Evolutionary conservation across 2,888 invertebrate genomes (phyloP).

Genomic region (Drosophila differens): DNA sequence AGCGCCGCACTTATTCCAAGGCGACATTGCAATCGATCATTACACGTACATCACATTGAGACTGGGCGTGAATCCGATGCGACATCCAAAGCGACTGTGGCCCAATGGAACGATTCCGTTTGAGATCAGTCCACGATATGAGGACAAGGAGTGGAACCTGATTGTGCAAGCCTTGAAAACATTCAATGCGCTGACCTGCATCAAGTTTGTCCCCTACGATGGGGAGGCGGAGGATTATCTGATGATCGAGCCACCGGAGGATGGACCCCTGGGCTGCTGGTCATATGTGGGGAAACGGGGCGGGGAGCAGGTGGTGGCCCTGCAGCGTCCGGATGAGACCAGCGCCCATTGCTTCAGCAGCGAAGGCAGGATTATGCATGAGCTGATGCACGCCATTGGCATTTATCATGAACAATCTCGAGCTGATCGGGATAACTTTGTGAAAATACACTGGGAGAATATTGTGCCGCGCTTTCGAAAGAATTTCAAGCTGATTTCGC

Average conservation of each 20-base stretch:
- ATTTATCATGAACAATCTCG: conserved; percentile 93
- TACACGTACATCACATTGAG: conserved; percentile 88
- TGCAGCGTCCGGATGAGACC: conserved; percentile 88
- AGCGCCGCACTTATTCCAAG: conserved; percentile 88
- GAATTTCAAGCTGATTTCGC: conserved; percentile 89
- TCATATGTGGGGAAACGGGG: conserved; percentile 91
- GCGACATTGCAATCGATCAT: conserved; percentile 89
- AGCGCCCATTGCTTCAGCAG: conserved; percentile 89
- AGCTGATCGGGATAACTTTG: conserved; percentile 88
- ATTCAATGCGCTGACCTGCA: conserved; percentile 88
- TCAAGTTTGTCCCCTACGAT: conserved; percentile 89
- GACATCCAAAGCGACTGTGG: conserved; percentile 89
- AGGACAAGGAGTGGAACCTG: conserved; percentile 86
- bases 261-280: conserved; percentile 90
- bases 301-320: conserved; percentile 90
- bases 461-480: conserved; percentile 87
- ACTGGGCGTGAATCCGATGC: conserved; percentile 88
- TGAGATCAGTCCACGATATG: conserved; percentile 87
- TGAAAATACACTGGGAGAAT: conserved; percentile 90
- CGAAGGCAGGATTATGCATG: conserved; percentile 92
- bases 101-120: conserved; percentile 88
- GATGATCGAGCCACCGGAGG: conserved; percentile 88
- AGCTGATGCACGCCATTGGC: conserved; percentile 92
- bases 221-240: conserved; percentile 88
- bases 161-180: conserved; percentile 88